Evolutionary conservation across 2,113 vertebrate genomes (phyloP).

Genomic region (Indicator indicator): DNA sequence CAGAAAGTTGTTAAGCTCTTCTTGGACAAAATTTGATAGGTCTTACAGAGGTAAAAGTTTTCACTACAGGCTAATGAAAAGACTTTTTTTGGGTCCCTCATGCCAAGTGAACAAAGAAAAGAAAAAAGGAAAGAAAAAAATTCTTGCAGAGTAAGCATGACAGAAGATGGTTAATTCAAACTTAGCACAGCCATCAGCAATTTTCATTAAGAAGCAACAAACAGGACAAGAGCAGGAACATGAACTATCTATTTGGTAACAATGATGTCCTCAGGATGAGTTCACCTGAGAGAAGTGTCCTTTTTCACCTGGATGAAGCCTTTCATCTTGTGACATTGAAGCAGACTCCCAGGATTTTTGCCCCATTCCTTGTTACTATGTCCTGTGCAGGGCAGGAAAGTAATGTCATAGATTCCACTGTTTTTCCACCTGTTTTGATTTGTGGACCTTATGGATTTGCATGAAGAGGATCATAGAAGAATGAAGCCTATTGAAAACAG

Average conservation of each 20-base stretch:
- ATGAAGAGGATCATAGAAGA: neutral
- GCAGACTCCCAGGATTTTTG: neutral
- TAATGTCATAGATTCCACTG: neutral
- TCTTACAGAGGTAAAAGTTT: neutral
- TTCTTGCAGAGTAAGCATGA: neutral
- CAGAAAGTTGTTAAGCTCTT: neutral
- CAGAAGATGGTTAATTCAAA: slow-evolving; percentile 9
- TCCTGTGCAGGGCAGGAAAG: neutral
- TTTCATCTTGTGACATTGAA: neutral
- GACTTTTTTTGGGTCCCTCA: neutral
- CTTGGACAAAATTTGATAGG: neutral
- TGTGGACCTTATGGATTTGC: neutral
- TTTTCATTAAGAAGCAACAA: neutral
- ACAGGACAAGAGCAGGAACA: neutral
- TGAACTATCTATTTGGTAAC: neutral
- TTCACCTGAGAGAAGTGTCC: neutral
- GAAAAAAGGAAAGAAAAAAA: neutral
- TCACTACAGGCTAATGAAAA: neutral
- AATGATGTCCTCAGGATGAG: neutral
- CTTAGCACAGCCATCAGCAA: neutral
- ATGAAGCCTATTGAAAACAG: neutral
- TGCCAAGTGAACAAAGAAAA: slow-evolving; percentile 1
- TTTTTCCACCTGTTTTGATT: neutral
- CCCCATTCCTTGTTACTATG: neutral
- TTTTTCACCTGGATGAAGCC: neutral